Percentiles rank a stretch among this genome's conserved stretches.
Conservation (phyloP, 2,797 vertebrate genomes). For the Sebastes jordani region DNA sequence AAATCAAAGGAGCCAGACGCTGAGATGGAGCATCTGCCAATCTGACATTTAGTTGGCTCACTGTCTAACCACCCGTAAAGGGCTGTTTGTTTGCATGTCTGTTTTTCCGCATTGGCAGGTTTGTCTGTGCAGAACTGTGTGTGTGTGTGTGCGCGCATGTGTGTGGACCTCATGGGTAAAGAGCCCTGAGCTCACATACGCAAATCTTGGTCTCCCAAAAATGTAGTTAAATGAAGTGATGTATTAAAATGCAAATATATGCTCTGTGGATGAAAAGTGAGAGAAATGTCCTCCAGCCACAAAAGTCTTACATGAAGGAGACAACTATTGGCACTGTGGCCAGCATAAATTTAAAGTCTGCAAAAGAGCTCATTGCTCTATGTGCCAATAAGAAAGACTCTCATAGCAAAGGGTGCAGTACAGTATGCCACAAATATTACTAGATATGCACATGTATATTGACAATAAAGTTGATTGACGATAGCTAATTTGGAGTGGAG, state of each 20-base stretch:
- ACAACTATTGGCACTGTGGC: slow-evolving; percentile 8
- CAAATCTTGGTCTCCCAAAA: slow-evolving; percentile 39
- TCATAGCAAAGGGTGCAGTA: neutral
- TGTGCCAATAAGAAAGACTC: neutral
- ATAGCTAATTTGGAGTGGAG: too few species aligned
- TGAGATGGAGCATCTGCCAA: slow-evolving; percentile 53
- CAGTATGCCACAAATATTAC: neutral
- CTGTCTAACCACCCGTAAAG: slow-evolving; percentile 53
- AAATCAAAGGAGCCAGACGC: slow-evolving; percentile 61
- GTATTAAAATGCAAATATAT: slow-evolving; percentile 51
- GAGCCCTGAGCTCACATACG: neutral
- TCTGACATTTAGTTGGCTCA: slow-evolving; percentile 74
- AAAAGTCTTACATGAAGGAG: slow-evolving; percentile 38
- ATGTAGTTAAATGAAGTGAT: slow-evolving; percentile 27
- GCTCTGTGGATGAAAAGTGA: slow-evolving; percentile 36
- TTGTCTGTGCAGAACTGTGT: slow-evolving; percentile 1
- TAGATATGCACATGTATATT: neutral
- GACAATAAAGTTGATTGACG: neutral
- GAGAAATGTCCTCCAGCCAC: slow-evolving; percentile 30
- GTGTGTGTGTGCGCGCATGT: neutral
- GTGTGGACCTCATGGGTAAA: slow-evolving; percentile 11
- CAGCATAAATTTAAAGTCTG: slow-evolving; percentile 13
- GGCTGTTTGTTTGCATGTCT: slow-evolving; percentile 57
- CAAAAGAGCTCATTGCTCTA: neutral
- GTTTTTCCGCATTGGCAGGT: slow-evolving; percentile 24